phyloP scores from a whole-genome alignment of 2,888 invertebrate genomes.

The Zootermopsis nevadensis region DNA sequence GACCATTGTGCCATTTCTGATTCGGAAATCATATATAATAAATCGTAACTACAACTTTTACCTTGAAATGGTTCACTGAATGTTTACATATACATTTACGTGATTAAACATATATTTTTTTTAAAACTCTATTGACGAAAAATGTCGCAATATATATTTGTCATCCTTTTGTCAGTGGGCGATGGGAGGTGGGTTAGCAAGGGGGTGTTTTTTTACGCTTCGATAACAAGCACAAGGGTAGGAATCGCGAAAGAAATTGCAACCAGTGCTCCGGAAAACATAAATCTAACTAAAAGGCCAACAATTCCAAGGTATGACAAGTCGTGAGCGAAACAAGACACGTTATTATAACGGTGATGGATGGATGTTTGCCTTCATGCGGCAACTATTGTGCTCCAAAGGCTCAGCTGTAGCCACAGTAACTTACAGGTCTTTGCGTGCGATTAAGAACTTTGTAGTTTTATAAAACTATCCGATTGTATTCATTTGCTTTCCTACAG shows the following conservation, averaged over 20 bases:
- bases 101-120: background rate
- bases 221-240: constrained; percentile 11
- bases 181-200: background rate
- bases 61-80: background rate
- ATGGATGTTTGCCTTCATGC: background rate
- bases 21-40: background rate
- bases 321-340: background rate
- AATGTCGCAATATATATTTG: background rate
- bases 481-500: background rate
- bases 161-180: background rate
- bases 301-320: background rate
- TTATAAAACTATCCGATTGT: constrained; percentile 9
- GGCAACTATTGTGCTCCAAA: background rate
- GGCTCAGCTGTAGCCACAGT: background rate
- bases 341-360: constrained; percentile 27
- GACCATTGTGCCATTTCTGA: background rate
- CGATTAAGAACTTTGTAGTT: constrained; percentile 2
- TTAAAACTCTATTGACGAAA: background rate
- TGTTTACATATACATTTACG: too few relatives aligned
- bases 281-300: constrained; percentile 3
- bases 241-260: background rate
- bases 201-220: constrained; percentile 6
- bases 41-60: background rate
- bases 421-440: background rate
- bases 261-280: constrained; percentile 10